Evolutionary conservation across 2,888 invertebrate genomes (phyloP), one percentile per base, ranked within the genome.

Genomic region (Tiliacea aurago): DNA sequence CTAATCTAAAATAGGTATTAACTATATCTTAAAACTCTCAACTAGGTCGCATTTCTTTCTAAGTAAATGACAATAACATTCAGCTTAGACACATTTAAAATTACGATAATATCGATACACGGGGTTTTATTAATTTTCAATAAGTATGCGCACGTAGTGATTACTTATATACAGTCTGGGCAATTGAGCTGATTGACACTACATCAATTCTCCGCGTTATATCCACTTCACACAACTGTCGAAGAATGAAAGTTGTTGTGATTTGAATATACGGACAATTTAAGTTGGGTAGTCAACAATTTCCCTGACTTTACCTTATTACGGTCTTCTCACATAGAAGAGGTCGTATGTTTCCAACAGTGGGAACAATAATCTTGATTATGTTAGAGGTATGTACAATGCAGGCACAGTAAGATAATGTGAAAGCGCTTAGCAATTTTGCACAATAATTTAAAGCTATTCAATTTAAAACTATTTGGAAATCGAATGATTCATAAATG

Each of bases 401-500:
- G 20, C 37, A 37, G 15, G 23, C 10, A 18, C 28, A 41, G 11
- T 28, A 2, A 4, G 18, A 13, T 15, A 43, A 67, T 49, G 13
- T 28, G 15, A 67, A 67, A 70, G 13, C 1, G n/a, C 43, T 65
- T 13, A 23, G 33, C 28, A n/a, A 23, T 33, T 61, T 51, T n/a
- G 5, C 55, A 13, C 49, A 10, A 45, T 68, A 51, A 62, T 68
- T 65, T 77, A 62, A 58, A 55, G 28, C 61, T 43, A 10, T 55
- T 15, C 28, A 28, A 28, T 28, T 28, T 28, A 28, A 28, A 28
- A 68, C 53, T 62, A 65, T 69, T 66, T 11, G 15, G 69, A 81
- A 81, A 59, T 65, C 23, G 20, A 73, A 70, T 59, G 23, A 81
- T 33, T 58, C 9, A 51, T 58, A 64, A 43, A 73, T 71, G 69